phyloP scores from a whole-genome alignment of 2,888 invertebrate species.

The Ctena decussata region DNA sequence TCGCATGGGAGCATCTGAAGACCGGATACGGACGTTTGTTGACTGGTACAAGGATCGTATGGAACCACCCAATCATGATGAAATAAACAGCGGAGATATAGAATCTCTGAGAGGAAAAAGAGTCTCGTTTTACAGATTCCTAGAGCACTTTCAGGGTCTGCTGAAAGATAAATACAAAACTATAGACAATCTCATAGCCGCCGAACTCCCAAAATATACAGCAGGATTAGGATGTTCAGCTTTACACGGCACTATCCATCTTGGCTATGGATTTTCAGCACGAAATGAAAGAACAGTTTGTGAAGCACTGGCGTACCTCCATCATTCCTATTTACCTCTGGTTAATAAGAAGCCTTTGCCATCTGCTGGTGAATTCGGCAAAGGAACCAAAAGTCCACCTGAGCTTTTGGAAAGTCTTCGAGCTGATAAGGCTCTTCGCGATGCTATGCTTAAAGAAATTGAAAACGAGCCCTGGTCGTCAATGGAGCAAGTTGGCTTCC shows the following conservation, averaged over 20 bases:
- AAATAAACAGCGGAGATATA: constrained; percentile 11
- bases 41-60: constrained; percentile 38
- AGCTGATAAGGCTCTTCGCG: constrained; percentile 7
- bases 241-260: constrained; percentile 61
- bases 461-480: constrained; percentile 27
- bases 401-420: constrained; percentile 27
- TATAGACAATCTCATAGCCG: constrained; percentile 39
- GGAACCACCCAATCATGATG: constrained; percentile 24
- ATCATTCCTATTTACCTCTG: constrained; percentile 51
- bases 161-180: constrained; percentile 19
- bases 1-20: constrained; percentile 44
- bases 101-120: constrained; percentile 48
- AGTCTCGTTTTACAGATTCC: constrained; percentile 41
- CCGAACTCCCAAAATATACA: constrained; percentile 55
- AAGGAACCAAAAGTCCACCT: constrained; percentile 28
- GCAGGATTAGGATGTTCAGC: constrained; percentile 55
- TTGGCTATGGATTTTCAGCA: constrained; percentile 59
- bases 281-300: constrained; percentile 31
- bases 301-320: constrained; percentile 61
- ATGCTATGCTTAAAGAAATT: constrained; percentile 30
- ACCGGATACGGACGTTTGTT: constrained; percentile 42
- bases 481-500: constrained; percentile 39
- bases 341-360: constrained; percentile 6
- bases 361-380: constrained; percentile 36
- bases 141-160: constrained; percentile 34